These are phyloP conservation scores for Allacma fusca DNA, from an alignment of 2,888 invertebrate species.

Conservation along the genomic window DNA sequence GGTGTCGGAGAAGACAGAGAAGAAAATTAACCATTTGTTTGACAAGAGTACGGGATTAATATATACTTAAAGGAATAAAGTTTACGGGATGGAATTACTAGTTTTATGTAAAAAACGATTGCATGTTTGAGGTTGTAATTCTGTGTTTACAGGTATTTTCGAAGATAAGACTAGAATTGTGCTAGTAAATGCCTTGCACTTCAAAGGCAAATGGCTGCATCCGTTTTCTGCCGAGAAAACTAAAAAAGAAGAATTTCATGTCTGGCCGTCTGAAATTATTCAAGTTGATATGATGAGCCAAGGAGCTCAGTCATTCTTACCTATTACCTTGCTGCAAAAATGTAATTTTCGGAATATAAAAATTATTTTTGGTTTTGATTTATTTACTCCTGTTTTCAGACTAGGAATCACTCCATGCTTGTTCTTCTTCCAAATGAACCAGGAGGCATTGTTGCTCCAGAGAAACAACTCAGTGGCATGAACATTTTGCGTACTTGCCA, in stretches of 20 bases:
- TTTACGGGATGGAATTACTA: neutral
- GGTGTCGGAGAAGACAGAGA: slow-evolving; percentile 65
- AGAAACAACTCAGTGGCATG: slow-evolving; percentile 69
- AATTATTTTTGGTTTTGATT: too few species aligned
- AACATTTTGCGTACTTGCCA: slow-evolving; percentile 67
- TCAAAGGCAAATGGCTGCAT: slow-evolving; percentile 63
- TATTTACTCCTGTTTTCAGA: slow-evolving; percentile 65
- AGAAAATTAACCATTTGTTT: slow-evolving; percentile 66
- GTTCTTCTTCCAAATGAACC: slow-evolving; percentile 75
- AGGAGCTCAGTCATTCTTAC: slow-evolving; percentile 63
- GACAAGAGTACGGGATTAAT: slow-evolving; percentile 59
- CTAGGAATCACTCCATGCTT: slow-evolving; percentile 75
- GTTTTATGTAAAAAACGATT: neutral
- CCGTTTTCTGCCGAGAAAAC: slow-evolving; percentile 60
- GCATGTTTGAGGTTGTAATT: too few species aligned
- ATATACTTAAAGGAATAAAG: neutral
- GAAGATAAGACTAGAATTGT: slow-evolving; percentile 62
- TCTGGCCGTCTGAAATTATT: slow-evolving; percentile 46
- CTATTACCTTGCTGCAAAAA: neutral
- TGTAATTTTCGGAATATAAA: too few species aligned
- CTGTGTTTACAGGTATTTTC: slow-evolving; percentile 60
- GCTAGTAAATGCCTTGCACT: slow-evolving; percentile 64
- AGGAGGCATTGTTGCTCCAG: slow-evolving; percentile 72
- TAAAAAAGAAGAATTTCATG: slow-evolving; percentile 62
- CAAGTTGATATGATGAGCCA: slow-evolving; percentile 65